Evolutionary conservation across 2,113 vertebrate genomes (phyloP).

Genomic region (Pachypanchax playfairii): DNA sequence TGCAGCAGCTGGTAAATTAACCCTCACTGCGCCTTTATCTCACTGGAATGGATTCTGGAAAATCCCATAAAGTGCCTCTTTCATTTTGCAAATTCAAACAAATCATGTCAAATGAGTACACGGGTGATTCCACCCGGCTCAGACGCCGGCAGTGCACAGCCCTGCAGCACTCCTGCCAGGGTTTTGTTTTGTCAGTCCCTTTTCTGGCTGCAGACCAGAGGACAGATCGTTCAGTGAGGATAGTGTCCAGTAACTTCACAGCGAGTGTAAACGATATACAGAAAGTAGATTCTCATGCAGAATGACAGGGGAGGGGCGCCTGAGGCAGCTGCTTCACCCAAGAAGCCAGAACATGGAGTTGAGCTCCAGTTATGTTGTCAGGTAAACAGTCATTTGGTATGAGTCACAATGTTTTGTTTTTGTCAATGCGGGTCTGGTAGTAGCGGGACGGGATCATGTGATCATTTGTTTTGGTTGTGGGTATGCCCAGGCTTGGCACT

Average conservation of each 20-base stretch:
- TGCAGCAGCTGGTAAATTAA: conserved; percentile 11
- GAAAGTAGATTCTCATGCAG: conserved; percentile 31
- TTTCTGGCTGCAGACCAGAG: conserved; percentile 38
- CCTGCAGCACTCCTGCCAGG: conserved; percentile 24
- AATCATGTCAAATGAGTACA: conserved; percentile 32
- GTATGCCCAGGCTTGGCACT: conserved; percentile 32
- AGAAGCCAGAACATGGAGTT: conserved; percentile 33
- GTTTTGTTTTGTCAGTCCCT: conserved; percentile 49
- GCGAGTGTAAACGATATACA: conserved; percentile 20
- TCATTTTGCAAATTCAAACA: conserved; percentile 49
- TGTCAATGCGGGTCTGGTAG: conserved; percentile 39
- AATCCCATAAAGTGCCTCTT: conserved; percentile 47
- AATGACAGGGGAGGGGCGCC: conserved; percentile 16
- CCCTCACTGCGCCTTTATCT: conserved; percentile 31
- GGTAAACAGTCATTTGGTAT: conserved; percentile 75
- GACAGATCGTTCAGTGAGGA: conserved; percentile 30
- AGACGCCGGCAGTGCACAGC: conserved; percentile 30
- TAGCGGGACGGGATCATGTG: conserved; percentile 44
- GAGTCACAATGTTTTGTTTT: conserved; percentile 74
- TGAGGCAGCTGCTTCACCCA: conserved; percentile 24
- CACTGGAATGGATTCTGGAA: conserved; percentile 43
- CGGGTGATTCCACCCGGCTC: conserved; percentile 42
- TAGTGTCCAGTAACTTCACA: conserved; percentile 17
- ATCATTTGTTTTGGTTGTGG: conserved; percentile 50
- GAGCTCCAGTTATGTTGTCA: conserved; percentile 55